Conservation (phyloP, 2,797 vertebrate species). For the Pteropus rufus region DNA sequence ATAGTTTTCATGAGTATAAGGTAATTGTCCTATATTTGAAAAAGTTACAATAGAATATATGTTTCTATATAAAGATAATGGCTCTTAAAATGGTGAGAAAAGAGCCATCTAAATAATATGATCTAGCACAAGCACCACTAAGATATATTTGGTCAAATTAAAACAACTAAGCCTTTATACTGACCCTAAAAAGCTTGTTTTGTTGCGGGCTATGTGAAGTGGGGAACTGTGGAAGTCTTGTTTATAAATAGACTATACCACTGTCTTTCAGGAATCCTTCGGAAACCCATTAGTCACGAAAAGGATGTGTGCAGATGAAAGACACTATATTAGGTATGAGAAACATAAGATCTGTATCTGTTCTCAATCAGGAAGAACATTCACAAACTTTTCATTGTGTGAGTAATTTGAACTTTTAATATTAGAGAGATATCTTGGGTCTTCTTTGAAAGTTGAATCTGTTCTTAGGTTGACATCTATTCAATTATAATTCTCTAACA, state of each 20-base stretch:
- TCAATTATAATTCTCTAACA: background rate
- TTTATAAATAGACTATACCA: slow-evolving; percentile 12
- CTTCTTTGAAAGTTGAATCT: background rate
- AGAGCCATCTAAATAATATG: background rate
- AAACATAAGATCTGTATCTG: background rate
- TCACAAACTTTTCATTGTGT: background rate
- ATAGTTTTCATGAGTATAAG: background rate
- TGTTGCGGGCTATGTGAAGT: slow-evolving; percentile 1
- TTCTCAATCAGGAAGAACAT: background rate
- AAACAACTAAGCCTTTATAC: slow-evolving; percentile 28
- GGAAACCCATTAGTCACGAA: background rate
- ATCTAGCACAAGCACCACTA: background rate
- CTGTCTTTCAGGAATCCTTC: background rate
- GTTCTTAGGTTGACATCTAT: background rate
- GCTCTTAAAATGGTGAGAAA: background rate
- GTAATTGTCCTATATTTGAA: background rate
- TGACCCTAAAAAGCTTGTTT: background rate
- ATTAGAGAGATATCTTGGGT: background rate
- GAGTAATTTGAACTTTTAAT: background rate
- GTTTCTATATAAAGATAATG: background rate
- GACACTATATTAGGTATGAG: background rate
- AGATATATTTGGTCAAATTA: background rate
- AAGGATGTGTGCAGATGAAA: background rate
- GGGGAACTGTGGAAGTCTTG: background rate
- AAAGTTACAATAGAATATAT: background rate